phyloP scores from a whole-genome alignment of 2,797 vertebrate genomes.

The Amniataba percoides region DNA sequence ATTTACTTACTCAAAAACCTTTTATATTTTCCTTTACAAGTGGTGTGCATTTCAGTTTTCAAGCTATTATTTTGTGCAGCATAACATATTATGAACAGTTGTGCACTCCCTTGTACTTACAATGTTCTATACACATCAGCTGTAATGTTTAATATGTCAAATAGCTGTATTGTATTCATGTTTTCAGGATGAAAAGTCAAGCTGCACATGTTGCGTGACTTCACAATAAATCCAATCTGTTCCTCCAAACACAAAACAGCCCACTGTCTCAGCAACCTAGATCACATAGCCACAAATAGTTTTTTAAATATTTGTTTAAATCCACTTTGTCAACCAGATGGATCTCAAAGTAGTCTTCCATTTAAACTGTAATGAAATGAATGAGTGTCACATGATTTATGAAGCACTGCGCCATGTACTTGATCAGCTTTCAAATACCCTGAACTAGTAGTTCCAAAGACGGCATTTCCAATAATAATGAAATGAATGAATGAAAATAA shows the following conservation, averaged over 20 bases:
- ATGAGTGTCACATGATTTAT: neutral
- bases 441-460: neutral
- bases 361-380: neutral
- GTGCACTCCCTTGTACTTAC: neutral
- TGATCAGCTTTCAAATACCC: neutral
- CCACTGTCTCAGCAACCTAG: neutral
- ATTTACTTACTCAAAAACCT: neutral
- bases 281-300: neutral
- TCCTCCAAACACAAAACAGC: neutral
- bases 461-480: no score
- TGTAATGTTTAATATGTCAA: neutral
- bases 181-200: neutral
- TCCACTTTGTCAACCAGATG: constrained; percentile 3
- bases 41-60: neutral
- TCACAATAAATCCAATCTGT: neutral
- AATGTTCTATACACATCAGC: neutral
- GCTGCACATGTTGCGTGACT: neutral
- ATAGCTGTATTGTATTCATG: neutral
- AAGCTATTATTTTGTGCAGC: neutral
- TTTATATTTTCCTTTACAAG: neutral
- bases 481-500: no score
- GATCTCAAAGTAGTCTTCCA: neutral
- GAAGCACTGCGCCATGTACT: neutral
- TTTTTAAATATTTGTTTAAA: neutral
- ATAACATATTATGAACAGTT: neutral